Base-by-base conservation (phyloP, 92 coral and sea anemone genomes). In the Metridium senile region DNA sequence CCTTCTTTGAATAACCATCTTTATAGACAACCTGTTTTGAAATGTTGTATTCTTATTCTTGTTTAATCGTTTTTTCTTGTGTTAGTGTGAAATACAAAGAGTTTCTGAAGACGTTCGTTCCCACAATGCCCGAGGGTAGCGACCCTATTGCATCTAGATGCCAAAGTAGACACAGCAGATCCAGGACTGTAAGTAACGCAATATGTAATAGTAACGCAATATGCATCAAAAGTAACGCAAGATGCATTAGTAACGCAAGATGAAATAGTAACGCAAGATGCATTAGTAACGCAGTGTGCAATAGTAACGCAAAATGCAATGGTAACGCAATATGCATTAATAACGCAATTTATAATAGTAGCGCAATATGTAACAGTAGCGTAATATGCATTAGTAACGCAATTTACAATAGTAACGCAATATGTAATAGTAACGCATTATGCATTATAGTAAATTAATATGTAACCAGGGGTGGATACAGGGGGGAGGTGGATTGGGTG, bases 111-210 rank as follows among this genome's bases (percentile, higher is more conserved):
- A 26, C 53, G 11, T 87, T 80, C 34, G 87, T 90, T 9, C 96
- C 96, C 80, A 81, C 86, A 33, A 76, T 90, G 87, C 92, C 92
- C 39, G 85, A 88, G 68, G 86, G 86, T 6, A 53, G 76, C 22
- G 66, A 81, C 25, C 76, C 81, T 26, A 54, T 84, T 23, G 82
- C 71, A 17, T 82, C 76, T 28, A 62, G 66, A 58, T 43, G 79
- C 25, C 77, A 19, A 23, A 43, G 43, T 30, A 59, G 21, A 18
- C 76, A 52, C 54, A 39, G 19, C 59, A 52, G 69, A 49, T 52
- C 68, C 54, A 62, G 62, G 10, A 49, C 69, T 4, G 71, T 64
- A 80, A 53, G 85, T n/a, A 64, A 32, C 49, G 49, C 49, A 39
- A 39, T 39, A 6, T 39, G 49, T 39, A 6, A 13, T 62, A 22